Base-by-base conservation (phyloP, 2,113 vertebrate species). In the Lampris megalopsis region DNA sequence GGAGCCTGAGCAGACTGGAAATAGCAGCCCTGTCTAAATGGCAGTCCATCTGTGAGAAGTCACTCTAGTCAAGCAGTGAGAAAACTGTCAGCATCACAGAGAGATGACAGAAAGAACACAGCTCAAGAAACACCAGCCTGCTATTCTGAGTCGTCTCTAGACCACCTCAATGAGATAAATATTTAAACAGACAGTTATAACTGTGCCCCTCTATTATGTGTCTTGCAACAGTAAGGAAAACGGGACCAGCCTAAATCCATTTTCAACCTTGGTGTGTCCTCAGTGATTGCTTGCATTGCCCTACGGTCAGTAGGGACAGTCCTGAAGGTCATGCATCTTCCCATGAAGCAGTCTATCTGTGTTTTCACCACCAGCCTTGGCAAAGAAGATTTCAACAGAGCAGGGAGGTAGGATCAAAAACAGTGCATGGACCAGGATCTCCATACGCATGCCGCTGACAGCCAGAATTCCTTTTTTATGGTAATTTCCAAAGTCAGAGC, bases 391-490 rank as follows among this genome's bases (percentile, higher is more conserved):
- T 56, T 67, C 54, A 65, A 50, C 62, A 60, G 62, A 35, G 24
- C 24, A 56, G 53, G 38, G 40, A 8, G 3, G 35, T 43, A 64
- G 62, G 40, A 49, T 42, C 42, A 11, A 56, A 40, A 63, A 56
- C 35, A 56, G 10, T 52, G 63, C 48, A 58, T 42, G 38, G 37
- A 52, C 11, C n/a, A 68, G 38, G 38, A 38, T 40, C 41, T 54
- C n/a, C 11, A 38, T 74, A 2, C 49, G 54, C 42, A 63, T 62
- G 48, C 50, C 43, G 43, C 43, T 72, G 42, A 37, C 52, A n/a
- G 67, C 50, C 69, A 43, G 53, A 63, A 73, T 77, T 73, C 64
- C 47, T 59, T 8, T 67, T 77, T 72, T 71, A 67, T 60, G 67
- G 61, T 45, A 71, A 9, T 75, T 79, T 52, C 61, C 75, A 38